phyloP scores from a whole-genome alignment of 2,888 invertebrate genomes.

The Anticlea derivata region DNA sequence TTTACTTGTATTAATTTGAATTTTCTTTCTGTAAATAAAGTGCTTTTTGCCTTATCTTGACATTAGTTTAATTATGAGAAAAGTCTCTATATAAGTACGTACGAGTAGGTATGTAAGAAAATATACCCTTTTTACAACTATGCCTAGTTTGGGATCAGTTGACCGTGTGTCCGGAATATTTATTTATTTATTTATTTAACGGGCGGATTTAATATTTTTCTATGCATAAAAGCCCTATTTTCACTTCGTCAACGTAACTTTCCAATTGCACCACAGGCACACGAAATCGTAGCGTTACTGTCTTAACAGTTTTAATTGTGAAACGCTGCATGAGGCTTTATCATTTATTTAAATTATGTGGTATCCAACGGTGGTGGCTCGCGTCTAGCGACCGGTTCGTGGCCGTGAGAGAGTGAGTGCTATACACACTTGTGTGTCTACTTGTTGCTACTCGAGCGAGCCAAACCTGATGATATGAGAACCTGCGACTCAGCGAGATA shows the following conservation, averaged over 20 bases:
- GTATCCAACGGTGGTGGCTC: slow-evolving; percentile 68
- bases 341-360: slow-evolving; percentile 73
- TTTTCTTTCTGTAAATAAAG: too few species aligned
- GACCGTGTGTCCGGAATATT: too few species aligned
- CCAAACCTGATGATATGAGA: slow-evolving; percentile 51
- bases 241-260: slow-evolving; percentile 34
- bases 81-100: too few species aligned
- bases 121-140: too few species aligned
- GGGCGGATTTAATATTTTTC: too few species aligned
- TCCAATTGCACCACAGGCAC: slow-evolving; percentile 66
- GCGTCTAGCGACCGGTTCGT: slow-evolving; percentile 69
- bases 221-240: too few species aligned
- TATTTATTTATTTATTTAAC: too few species aligned
- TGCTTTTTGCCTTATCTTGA: too few species aligned
- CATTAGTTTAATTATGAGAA: too few species aligned
- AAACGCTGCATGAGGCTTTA: slow-evolving; percentile 66
- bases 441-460: slow-evolving; percentile 42
- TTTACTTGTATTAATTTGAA: too few species aligned
- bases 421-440: slow-evolving; percentile 44
- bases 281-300: slow-evolving; percentile 55
- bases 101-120: too few species aligned
- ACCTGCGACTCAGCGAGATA: background rate
- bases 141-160: too few species aligned
- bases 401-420: slow-evolving; percentile 44
- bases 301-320: slow-evolving; percentile 73